These are phyloP conservation scores for Drosophila pruinosa DNA, from an alignment of 1,140 invertebrate genomes.

Conservation along the genomic window DNA sequence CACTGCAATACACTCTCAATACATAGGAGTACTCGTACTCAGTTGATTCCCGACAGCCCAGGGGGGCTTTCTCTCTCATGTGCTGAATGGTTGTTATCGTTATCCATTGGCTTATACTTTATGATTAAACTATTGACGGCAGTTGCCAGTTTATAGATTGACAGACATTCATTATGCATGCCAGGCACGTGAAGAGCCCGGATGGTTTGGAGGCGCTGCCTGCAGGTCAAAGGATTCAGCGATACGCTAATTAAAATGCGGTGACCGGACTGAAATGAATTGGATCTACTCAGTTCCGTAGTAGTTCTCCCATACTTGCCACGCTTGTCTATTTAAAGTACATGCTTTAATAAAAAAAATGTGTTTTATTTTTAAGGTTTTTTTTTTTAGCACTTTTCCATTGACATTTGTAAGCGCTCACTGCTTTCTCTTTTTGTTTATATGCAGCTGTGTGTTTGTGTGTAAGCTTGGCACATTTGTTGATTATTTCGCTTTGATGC, in stretches of 20 bases:
- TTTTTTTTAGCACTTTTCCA: constrained; percentile 38
- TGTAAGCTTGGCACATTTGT: constrained; percentile 69
- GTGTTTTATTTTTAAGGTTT: constrained; percentile 1
- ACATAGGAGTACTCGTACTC: background rate
- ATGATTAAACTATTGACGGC: constrained; percentile 76
- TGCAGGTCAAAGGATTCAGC: constrained; percentile 52
- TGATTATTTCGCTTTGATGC: constrained; percentile 80
- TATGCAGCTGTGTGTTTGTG: constrained; percentile 15
- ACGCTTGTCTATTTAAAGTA: constrained; percentile 26
- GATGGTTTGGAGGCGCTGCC: background rate
- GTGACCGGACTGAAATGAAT: constrained; percentile 39
- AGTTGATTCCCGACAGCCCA: background rate
- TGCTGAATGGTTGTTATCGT: constrained; percentile 72
- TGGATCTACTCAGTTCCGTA: constrained; percentile 8
- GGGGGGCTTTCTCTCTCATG: background rate
- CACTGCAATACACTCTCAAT: background rate
- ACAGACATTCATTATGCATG: constrained; percentile 63
- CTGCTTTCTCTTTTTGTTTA: background rate
- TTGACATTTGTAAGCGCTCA: constrained; percentile 67
- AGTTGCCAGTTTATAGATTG: constrained; percentile 43
- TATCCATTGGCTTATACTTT: constrained; percentile 61
- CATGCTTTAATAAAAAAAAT: constrained; percentile 4
- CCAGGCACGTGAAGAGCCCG: background rate
- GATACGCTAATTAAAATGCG: constrained; percentile 70
- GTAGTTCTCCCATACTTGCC: background rate